Conservation (phyloP, 2,113 vertebrate genomes). For the Rattus rattus region DNA sequence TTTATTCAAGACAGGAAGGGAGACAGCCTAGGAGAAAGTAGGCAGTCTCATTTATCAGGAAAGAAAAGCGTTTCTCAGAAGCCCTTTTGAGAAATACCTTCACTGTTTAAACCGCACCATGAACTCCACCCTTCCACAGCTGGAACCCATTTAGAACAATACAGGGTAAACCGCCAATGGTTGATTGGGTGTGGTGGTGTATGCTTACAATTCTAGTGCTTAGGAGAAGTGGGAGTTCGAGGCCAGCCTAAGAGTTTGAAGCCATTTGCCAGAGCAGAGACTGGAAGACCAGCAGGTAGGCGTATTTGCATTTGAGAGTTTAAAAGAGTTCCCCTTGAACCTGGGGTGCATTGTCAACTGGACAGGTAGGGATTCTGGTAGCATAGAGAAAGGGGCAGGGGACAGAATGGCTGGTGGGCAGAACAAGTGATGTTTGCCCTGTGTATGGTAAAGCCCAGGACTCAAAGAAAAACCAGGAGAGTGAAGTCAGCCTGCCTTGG, state of each 20-base stretch:
- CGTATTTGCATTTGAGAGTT: background rate
- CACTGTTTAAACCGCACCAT: background rate
- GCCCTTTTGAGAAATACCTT: background rate
- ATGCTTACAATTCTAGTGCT: background rate
- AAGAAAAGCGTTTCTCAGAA: slow-evolving; percentile 28
- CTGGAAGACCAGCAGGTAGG: background rate
- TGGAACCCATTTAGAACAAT: background rate
- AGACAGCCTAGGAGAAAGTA: background rate
- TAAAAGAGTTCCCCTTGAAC: background rate
- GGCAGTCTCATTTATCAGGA: background rate
- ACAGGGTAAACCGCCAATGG: background rate
- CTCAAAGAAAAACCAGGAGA: background rate
- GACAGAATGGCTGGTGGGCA: background rate
- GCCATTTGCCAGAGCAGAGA: background rate
- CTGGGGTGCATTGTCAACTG: background rate
- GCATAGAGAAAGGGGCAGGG: background rate
- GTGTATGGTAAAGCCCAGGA: background rate
- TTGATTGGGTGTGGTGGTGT: background rate
- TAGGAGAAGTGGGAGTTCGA: background rate
- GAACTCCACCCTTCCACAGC: background rate
- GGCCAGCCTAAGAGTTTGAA: background rate
- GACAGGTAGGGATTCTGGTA: background rate
- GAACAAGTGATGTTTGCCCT: background rate
- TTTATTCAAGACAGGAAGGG: background rate
- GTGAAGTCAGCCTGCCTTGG: background rate